Percentiles rank a stretch among this genome's conserved stretches.
Conservation (phyloP, 2,888 invertebrate species). For the Ophioninae sp. region DNA sequence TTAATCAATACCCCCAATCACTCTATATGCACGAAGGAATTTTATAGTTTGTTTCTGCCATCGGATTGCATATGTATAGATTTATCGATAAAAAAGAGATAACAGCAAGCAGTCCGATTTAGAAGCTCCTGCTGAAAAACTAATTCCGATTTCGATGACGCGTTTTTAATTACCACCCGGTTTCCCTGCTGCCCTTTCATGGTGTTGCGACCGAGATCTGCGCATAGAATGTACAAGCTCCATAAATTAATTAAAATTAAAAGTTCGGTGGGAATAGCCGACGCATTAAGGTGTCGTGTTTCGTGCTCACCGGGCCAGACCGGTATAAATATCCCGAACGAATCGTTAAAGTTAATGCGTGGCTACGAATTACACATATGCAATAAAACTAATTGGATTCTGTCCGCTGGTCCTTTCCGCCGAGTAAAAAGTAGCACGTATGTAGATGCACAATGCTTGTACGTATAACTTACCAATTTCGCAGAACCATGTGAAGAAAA, state of each 20-base stretch:
- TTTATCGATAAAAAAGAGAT: conserved; percentile 13
- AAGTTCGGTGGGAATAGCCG: conserved; percentile 48
- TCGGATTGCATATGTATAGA: conserved; percentile 6
- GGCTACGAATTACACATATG: conserved; percentile 63
- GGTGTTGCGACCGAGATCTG: neutral
- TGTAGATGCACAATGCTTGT: conserved; percentile 18
- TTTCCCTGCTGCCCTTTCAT: neutral
- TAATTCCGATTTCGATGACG: conserved; percentile 45
- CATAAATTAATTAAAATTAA: conserved; percentile 64
- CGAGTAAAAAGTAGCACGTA: conserved; percentile 51
- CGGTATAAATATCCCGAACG: conserved; percentile 46
- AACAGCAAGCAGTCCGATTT: neutral
- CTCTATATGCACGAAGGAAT: no score
- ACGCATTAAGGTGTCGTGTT: conserved; percentile 59
- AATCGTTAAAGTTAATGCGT: conserved; percentile 65
- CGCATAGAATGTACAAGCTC: conserved; percentile 40
- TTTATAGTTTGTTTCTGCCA: neutral
- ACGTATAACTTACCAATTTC: conserved; percentile 33
- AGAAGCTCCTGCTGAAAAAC: neutral
- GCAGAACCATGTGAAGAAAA: conserved; percentile 6
- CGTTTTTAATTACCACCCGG: neutral
- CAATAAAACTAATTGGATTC: conserved; percentile 65
- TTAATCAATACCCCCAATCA: no score
- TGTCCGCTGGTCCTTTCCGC: conserved; percentile 54
- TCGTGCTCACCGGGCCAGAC: conserved; percentile 53